Evolutionary conservation across 1,140 invertebrate species (phyloP).

Genomic region (Microplitis demolitor): DNA sequence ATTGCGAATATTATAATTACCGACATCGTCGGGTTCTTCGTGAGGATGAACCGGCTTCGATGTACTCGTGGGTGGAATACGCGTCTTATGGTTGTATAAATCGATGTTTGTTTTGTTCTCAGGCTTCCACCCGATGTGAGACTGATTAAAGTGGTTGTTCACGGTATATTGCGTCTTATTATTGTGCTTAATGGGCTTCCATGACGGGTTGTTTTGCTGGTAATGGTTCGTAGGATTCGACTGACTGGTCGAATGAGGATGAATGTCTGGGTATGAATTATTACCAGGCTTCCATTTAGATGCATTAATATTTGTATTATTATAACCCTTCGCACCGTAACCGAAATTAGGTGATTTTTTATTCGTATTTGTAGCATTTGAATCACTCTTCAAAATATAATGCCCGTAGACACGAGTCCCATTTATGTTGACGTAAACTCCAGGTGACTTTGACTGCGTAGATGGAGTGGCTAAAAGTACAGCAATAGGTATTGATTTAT

Average conservation of each 20-base stretch:
- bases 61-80: neutral
- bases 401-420: slow-evolving; percentile 33
- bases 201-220: neutral
- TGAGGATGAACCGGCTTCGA: neutral
- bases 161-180: slow-evolving; percentile 9
- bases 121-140: slow-evolving; percentile 1
- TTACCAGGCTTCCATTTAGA: neutral
- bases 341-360: neutral
- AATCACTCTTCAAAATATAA: slow-evolving; percentile 39
- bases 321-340: neutral
- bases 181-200: slow-evolving; percentile 16
- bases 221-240: neutral
- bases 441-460: slow-evolving; percentile 20
- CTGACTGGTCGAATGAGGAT: neutral
- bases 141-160: slow-evolving; percentile 11
- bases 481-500: too few species aligned
- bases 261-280: neutral
- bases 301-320: neutral
- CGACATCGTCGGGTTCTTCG: neutral
- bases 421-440: slow-evolving; percentile 40
- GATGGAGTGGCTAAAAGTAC: neutral
- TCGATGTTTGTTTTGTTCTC: neutral
- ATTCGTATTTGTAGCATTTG: slow-evolving; percentile 38
- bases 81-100: neutral
- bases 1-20: neutral